These are phyloP conservation scores for Hipposideros armiger DNA, from an alignment of 2,113 vertebrate species.

Conservation along the genomic window DNA sequence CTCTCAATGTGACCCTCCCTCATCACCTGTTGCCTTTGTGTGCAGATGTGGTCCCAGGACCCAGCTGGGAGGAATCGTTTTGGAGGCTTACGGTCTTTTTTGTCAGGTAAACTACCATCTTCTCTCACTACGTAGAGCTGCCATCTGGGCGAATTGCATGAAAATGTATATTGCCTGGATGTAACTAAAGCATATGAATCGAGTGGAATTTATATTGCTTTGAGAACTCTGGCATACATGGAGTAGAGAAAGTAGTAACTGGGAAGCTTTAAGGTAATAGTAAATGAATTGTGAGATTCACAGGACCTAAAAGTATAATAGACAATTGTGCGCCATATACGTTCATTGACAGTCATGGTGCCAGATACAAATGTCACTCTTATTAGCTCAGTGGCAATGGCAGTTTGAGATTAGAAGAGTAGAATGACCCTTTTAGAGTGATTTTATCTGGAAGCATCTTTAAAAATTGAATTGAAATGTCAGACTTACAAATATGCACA, in stretches of 20 bases:
- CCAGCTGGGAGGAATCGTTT: constrained; percentile 98
- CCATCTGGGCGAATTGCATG: fast-evolving
- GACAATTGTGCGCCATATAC: fast-evolving
- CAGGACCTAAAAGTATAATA: not conserved
- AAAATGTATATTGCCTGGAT: too few relatives aligned
- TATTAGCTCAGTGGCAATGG: not conserved
- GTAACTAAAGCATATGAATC: not conserved
- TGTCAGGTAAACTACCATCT: constrained; percentile 89
- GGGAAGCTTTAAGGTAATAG: not conserved
- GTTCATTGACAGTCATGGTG: not conserved
- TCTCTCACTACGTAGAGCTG: not conserved
- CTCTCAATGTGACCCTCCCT: constrained; percentile 96
- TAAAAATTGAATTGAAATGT: not conserved
- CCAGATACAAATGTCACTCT: not conserved
- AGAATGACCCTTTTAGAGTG: not conserved
- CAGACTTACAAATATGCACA: not conserved
- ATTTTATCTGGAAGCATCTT: not conserved
- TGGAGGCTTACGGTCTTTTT: constrained; percentile 97
- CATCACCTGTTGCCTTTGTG: constrained; percentile 97
- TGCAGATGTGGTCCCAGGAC: constrained; percentile 96
- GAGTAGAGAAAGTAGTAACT: not conserved
- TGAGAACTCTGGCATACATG: not conserved
- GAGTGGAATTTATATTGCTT: not conserved
- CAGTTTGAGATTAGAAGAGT: not conserved
- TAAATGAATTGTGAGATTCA: not conserved